A percentile compares a stretch with the other conserved stretches of the same genome.
Evolutionary conservation across 64 coral and sea anemone species (phyloP).

Genomic region (Cladopsammia gracilis): DNA sequence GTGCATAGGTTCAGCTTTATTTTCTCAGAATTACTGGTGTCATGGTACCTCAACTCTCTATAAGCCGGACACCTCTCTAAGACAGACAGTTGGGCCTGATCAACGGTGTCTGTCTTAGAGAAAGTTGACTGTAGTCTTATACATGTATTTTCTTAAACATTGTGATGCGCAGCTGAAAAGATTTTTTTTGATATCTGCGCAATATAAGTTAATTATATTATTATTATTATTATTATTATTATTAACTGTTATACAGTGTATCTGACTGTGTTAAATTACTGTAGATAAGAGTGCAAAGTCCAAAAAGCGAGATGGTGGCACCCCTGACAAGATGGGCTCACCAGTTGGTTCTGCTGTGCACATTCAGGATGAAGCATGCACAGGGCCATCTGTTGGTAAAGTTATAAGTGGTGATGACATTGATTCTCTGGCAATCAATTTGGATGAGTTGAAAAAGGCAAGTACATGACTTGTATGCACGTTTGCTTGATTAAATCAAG

Average conservation of each 20-base stretch:
- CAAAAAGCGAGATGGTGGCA: slow-evolving; percentile 81
- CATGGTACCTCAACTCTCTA: too few species aligned
- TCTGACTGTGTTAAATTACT: not conserved
- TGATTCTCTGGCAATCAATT: slow-evolving; percentile 96
- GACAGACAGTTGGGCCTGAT: too few species aligned
- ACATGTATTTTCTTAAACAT: too few species aligned
- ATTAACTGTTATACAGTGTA: not conserved
- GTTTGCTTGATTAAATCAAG: not conserved
- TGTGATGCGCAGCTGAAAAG: too few species aligned
- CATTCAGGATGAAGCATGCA: slow-evolving; percentile 57
- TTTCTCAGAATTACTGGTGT: too few species aligned
- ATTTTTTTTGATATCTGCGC: too few species aligned
- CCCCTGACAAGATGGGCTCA: slow-evolving; percentile 88
- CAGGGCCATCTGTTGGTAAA: slow-evolving; percentile 53
- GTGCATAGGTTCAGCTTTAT: too few species aligned
- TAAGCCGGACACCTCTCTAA: too few species aligned
- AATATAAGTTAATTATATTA: too few species aligned
- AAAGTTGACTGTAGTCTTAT: too few species aligned
- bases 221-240: not conserved
- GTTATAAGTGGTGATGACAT: slow-evolving; percentile 91
- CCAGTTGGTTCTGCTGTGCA: slow-evolving; percentile 80
- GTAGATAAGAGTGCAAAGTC: slow-evolving; percentile 73
- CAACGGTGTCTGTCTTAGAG: too few species aligned
- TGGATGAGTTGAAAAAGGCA: slow-evolving; percentile 93
- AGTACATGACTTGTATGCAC: not conserved